Base-by-base conservation (phyloP, 2,797 vertebrate species). In the Buceros bicornis region DNA sequence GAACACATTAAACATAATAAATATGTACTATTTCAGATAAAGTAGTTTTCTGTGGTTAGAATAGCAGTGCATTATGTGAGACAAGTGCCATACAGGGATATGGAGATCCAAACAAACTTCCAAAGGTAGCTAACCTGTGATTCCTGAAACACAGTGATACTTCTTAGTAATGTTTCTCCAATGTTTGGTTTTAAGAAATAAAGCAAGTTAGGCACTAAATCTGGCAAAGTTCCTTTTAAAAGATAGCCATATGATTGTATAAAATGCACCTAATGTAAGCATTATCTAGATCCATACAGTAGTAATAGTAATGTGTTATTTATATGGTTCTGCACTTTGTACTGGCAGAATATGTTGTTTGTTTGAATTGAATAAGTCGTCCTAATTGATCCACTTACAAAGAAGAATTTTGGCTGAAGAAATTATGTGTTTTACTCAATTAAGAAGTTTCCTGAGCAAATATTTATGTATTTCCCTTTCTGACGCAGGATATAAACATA, bases 401-500 rank as follows among this genome's bases (percentile, higher is more conserved):
- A 22, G 31, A 53, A 47, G 25, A 66, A 42, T 47, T 72, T 45
- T 28, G 74, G 33, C 42, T 20, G 5, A 5, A 57, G 58, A 74
- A 57, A 10, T 35, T 8, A 2, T 0, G 0, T 25, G 2, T 70
- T 69, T 64, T 72, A 22, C 37, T 22, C 58, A 11, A 50, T 47
- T 24, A 25, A 93, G 37, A 83, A 24, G 6, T 42, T 82, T 76
- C 13, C 43, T 73, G 50, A 60, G 11, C 53, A 84, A 66, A 24
- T 79, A 10, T 3, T 65, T 58, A 0, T 61, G 4, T 72, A 5
- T 87, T 82, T 86, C 10, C 74, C 4, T 66, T 56, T 1, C 11
- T 17, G 60, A 16, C 10, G 16, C 51, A 51, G 37, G 40, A 8
- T 43, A 7, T 83, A 57, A 35, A 5, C 12, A 2, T 20, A 45